phyloP scores from a whole-genome alignment of 2,797 vertebrate species.

The Danio jaintianensis region DNA sequence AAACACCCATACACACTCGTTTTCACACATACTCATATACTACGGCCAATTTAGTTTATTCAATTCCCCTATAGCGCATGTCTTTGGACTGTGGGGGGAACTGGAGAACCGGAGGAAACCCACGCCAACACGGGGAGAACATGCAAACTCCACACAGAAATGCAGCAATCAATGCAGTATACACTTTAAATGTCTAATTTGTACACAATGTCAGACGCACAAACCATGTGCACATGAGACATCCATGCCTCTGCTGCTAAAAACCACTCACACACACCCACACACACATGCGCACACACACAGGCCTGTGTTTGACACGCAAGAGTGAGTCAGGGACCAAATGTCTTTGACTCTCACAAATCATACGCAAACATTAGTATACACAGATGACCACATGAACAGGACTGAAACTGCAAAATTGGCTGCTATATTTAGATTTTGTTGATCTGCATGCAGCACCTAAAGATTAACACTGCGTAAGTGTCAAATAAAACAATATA shows the following conservation, averaged over 20 bases:
- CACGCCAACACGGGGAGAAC: too few species aligned
- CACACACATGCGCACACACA: not conserved
- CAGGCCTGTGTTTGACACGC: not conserved
- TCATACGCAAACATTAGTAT: not conserved
- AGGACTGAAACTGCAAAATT: not conserved
- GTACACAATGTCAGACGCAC: not conserved
- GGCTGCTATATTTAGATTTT: not conserved
- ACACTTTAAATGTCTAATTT: not conserved
- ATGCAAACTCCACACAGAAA: too few species aligned
- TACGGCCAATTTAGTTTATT: too few species aligned
- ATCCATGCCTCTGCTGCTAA: not conserved
- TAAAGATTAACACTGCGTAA: not conserved
- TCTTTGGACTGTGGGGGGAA: too few species aligned
- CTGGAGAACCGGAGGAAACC: too few species aligned
- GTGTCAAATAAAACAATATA: not conserved
- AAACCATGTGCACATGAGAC: not conserved
- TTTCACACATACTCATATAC: too few species aligned
- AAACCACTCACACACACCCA: not conserved
- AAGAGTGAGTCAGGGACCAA: conserved; percentile 1
- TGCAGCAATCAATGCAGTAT: too few species aligned
- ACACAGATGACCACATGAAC: not conserved
- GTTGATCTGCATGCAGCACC: not conserved
- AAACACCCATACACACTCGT: too few species aligned
- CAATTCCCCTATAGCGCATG: too few species aligned
- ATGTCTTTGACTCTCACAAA: not conserved